Base-by-base conservation (phyloP, 2,797 vertebrate genomes). In the Phaenicophaeus curvirostris region DNA sequence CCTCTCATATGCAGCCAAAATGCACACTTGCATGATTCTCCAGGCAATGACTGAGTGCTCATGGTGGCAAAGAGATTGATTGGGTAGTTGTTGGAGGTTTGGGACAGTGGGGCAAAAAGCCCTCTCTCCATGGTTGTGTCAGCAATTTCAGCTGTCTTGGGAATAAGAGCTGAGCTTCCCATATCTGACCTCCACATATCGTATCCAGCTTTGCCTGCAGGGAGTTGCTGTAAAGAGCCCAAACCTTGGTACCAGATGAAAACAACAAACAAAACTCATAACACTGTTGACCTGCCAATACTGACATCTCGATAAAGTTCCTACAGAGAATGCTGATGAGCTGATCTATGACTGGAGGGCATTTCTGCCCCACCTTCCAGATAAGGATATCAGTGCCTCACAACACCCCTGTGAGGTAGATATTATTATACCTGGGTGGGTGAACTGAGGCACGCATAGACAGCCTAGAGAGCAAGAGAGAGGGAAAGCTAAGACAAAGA, bases 351-450 rank as follows among this genome's bases (percentile, higher is more conserved):
- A 55, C 33, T 0, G 3, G 15, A 39, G 73, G 16, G 7, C 16
- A 25, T 23, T 85, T 79, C 78, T 59, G 80, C 35, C 51, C 35
- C 53, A 73, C 37, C 53, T 82, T 81, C 65, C 66, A 75, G 68
- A 35, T 13, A 76, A 69, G 39, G 35, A 27, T 84, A 55, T 91
- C 33, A 30, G 35, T 25, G 74, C 71, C 93, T 94, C 89, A 78
- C 82, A 89, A 79, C 87, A 94, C 76, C 79, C 46, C 76, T 77
- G 61, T 75, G 89, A 95, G 92, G 89, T 71, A 90, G 87, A 89
- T 92, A n/a, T 53, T 77, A 67, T n/a, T 76, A 55, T 59, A 90
- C 79, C 85, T 89, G 76, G 73, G 30, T 73, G 79, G 48, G 87
- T 69, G 94, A 93, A 90, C 23, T 46, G 92, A 92, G 79, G 76